Evolutionary conservation across 2,888 invertebrate species (phyloP).

Genomic region (Chymomyza procnemis): DNA sequence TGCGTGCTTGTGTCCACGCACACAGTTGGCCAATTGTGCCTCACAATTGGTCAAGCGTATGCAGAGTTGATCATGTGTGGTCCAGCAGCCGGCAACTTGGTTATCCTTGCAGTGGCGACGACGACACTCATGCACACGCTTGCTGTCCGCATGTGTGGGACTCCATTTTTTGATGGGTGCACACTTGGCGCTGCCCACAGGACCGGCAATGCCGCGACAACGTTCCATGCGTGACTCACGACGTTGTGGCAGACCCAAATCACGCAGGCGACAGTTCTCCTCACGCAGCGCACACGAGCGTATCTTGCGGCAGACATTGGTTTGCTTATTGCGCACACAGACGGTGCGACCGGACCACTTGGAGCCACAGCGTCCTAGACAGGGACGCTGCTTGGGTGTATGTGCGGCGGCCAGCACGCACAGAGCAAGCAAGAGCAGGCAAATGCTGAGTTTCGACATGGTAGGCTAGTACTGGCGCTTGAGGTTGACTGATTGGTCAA

Average conservation of each 20-base stretch:
- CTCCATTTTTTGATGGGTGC: neutral
- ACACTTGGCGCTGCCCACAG: constrained; percentile 18
- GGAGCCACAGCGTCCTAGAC: constrained; percentile 45
- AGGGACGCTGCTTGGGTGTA: constrained; percentile 6
- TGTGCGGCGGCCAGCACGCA: neutral
- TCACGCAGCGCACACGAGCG: constrained; percentile 54
- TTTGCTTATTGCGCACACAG: constrained; percentile 44
- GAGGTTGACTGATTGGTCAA: neutral
- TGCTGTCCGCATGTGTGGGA: constrained; percentile 16
- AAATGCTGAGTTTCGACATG: constrained; percentile 38
- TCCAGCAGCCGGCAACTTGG: constrained; percentile 47
- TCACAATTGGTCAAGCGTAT: constrained; percentile 56
- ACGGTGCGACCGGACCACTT: constrained; percentile 28
- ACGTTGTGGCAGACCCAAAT: constrained; percentile 15
- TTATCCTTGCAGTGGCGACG: constrained; percentile 17
- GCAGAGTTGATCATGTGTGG: constrained; percentile 37
- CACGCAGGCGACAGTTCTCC: constrained; percentile 49
- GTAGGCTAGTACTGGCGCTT: neutral
- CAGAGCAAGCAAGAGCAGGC: constrained; percentile 35
- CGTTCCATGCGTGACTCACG: constrained; percentile 1
- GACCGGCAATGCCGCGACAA: constrained; percentile 24
- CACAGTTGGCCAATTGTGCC: constrained; percentile 56
- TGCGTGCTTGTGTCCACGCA: constrained; percentile 14
- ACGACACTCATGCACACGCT: constrained; percentile 11
- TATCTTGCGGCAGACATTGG: constrained; percentile 48